Evolutionary conservation across 2,888 invertebrate species (phyloP).

Genomic region (Lasius fuliginosus): DNA sequence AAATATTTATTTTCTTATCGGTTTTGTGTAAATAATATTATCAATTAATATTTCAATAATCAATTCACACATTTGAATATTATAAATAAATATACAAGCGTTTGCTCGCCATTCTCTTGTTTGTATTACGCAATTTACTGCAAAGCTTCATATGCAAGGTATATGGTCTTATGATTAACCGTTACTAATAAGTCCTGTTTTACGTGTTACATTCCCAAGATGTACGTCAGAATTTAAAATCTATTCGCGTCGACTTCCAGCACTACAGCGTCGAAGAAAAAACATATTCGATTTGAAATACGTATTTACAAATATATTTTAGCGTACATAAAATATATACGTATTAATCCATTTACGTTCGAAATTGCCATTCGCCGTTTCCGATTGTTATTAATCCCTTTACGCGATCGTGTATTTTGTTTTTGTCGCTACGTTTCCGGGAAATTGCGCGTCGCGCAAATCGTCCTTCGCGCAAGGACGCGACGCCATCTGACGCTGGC

Average conservation of each 20-base stretch:
- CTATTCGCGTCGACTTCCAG: not conserved
- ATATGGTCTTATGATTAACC: not conserved
- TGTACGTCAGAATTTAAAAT: constrained; percentile 8
- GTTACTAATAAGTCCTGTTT: not conserved
- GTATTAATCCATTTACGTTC: not conserved
- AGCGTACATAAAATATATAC: not conserved
- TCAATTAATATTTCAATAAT: not conserved
- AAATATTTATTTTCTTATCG: not conserved
- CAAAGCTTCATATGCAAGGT: not conserved
- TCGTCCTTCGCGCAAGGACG: constrained; percentile 22
- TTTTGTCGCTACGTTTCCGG: not conserved
- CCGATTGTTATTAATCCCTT: not conserved
- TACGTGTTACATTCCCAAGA: not conserved
- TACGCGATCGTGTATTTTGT: not conserved
- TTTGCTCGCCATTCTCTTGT: not conserved
- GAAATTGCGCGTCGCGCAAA: constrained; percentile 9
- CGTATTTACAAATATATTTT: not conserved
- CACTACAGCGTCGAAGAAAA: not conserved
- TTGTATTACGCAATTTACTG: not conserved
- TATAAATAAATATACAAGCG: not conserved
- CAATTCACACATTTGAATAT: not conserved
- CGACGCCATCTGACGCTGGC: constrained; percentile 32
- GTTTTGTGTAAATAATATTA: not conserved
- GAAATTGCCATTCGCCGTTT: not conserved
- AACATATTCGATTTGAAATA: not conserved